Conservation (phyloP, 1,140 invertebrate species). For the Magallana ariakensis region DNA sequence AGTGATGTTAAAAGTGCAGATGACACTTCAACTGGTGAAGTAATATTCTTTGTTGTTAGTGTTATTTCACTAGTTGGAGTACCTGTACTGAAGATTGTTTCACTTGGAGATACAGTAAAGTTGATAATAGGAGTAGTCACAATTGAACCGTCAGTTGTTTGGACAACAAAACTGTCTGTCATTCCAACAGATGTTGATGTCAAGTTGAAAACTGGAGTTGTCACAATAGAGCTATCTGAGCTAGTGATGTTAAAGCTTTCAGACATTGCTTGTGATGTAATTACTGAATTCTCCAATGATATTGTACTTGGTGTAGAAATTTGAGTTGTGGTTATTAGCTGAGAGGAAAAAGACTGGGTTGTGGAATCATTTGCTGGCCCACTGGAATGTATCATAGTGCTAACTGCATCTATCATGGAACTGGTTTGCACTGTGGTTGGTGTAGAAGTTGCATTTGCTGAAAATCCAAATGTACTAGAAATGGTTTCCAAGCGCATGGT, state of each 20-base stretch:
- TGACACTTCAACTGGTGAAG: background rate
- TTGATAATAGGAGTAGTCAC: background rate
- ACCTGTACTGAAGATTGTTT: background rate
- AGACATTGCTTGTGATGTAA: background rate
- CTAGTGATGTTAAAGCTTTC: background rate
- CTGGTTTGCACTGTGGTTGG: background rate
- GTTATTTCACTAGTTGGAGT: background rate
- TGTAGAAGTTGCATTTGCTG: background rate
- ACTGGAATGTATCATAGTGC: background rate
- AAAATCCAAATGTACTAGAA: background rate
- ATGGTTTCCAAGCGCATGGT: background rate
- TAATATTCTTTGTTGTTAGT: background rate
- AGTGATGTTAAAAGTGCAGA: background rate
- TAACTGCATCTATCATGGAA: background rate
- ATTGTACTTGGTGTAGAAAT: background rate
- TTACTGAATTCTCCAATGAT: background rate
- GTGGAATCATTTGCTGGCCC: background rate
- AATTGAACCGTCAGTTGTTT: background rate
- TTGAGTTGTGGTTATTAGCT: background rate
- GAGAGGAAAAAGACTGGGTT: background rate
- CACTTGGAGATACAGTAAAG: background rate
- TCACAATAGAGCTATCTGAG: no score
- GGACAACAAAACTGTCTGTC: background rate
- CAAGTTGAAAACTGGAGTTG: background rate
- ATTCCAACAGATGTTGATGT: background rate